Evolutionary conservation across 2,113 vertebrate genomes (phyloP).

Genomic region (Phaethornis superciliosus): DNA sequence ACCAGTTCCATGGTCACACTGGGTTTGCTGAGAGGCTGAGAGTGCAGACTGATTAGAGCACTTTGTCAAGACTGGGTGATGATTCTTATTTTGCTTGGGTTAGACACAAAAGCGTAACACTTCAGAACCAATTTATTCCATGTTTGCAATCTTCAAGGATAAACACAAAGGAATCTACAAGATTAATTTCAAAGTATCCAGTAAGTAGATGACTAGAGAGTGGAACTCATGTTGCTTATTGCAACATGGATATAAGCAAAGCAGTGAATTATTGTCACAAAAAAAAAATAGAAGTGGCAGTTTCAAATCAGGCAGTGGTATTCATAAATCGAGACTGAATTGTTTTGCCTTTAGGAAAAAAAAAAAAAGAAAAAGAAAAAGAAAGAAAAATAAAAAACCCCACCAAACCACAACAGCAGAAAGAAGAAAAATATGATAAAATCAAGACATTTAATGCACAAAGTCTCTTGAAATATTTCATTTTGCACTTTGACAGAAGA

Average conservation of each 20-base stretch:
- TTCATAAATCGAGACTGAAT: neutral
- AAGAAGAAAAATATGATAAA: neutral
- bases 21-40: neutral
- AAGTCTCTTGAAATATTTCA: neutral
- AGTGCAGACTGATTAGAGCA: neutral
- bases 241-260: neutral
- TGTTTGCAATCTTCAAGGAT: neutral
- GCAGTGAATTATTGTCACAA: neutral
- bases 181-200: neutral
- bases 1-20: neutral
- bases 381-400: too few species aligned
- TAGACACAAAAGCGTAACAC: neutral
- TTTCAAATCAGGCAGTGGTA: neutral
- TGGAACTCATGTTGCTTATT: neutral
- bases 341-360: neutral
- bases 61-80: neutral
- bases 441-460: neutral
- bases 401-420: neutral
- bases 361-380: neutral
- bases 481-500: neutral
- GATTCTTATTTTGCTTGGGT: neutral
- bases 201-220: neutral
- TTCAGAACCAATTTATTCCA: neutral
- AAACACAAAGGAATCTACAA: neutral
- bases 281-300: neutral